Base-by-base conservation (phyloP, 2,113 vertebrate species). In the Psammodynastes pulverulentus region DNA sequence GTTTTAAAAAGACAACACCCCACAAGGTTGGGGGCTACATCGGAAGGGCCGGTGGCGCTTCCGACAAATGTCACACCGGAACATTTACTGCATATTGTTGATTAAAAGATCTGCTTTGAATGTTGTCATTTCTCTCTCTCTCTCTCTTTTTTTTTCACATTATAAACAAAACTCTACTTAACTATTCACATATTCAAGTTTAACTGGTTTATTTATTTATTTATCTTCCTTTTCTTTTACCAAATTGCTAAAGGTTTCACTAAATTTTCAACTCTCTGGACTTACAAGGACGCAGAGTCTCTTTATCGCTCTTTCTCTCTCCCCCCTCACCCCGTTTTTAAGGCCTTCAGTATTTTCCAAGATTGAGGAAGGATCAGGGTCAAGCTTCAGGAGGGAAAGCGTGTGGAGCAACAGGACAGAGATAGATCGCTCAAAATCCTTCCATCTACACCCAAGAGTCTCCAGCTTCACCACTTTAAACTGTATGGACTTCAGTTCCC, bases 141-240 rank as follows among this genome's bases (percentile, higher is more conserved):
- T 54, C 54, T 58, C 52, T 53, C 52, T 46, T 52, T 97, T 96
- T 94, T 91, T 95, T 97, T 98, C 98, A 98, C 98, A 98, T 98
- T 98, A 98, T 98, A 97, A 96, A 98, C 97, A 98, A 96, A 97
- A 97, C 97, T 98, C 98, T 97, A 98, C 98, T 97, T 97, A 97
- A 98, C 98, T 98, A 98, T 98, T 98, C 97, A 98, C 97, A 96
- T 97, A 97, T 97, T 98, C 98, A 98, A 99, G 98, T 98, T 98
- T 98, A 97, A 98, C 96, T 96, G 95, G 96, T 58, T 58, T 26
- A 58, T 58, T 58, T 58, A 9, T 23, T 23, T 52, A 46, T 51
- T 51, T 12, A 48, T 48, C 96, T 97, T 96, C 96, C 97, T 95
- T 96, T 95, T 95, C 24, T 13, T 92, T 92, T 85, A 85, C 52